Evolutionary conservation across 35 echinoderm and acorn worm species (phyloP).

Genomic region (Apostichopus japonicus): DNA sequence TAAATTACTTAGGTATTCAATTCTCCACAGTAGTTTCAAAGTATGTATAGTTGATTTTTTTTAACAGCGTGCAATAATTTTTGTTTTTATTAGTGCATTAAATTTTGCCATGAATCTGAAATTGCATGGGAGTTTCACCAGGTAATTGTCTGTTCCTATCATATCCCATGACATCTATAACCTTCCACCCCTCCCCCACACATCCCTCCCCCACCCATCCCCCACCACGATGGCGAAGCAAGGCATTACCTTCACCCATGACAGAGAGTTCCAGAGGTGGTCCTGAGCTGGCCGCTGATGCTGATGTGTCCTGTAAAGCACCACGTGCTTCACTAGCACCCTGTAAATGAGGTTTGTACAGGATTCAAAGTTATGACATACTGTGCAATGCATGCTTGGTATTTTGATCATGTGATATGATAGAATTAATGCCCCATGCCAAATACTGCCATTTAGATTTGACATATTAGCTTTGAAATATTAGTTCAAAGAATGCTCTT

Average conservation of each 20-base stretch:
- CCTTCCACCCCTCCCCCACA: neutral
- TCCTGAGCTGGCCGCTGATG: neutral
- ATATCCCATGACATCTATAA: neutral
- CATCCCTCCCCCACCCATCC: too few relatives aligned
- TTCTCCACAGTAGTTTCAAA: too few relatives aligned
- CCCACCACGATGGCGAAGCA: neutral
- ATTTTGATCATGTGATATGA: neutral
- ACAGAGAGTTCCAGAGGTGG: slow-evolving; percentile 2
- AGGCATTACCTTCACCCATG: neutral
- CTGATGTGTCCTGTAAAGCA: neutral
- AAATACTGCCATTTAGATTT: neutral
- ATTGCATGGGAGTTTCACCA: neutral
- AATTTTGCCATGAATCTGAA: neutral
- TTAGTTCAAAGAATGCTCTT: neutral
- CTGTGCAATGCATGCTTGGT: neutral
- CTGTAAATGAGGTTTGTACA: neutral
- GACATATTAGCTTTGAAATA: neutral
- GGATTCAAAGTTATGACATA: neutral
- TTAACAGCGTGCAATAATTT: too few relatives aligned
- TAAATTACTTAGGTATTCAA: too few relatives aligned
- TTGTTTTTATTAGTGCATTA: too few relatives aligned
- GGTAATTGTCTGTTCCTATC: neutral
- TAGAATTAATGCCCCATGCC: neutral
- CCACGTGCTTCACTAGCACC: neutral
- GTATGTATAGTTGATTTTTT: too few relatives aligned